Conservation (phyloP, 2,888 invertebrate genomes). For the Leucozona laternaria region DNA sequence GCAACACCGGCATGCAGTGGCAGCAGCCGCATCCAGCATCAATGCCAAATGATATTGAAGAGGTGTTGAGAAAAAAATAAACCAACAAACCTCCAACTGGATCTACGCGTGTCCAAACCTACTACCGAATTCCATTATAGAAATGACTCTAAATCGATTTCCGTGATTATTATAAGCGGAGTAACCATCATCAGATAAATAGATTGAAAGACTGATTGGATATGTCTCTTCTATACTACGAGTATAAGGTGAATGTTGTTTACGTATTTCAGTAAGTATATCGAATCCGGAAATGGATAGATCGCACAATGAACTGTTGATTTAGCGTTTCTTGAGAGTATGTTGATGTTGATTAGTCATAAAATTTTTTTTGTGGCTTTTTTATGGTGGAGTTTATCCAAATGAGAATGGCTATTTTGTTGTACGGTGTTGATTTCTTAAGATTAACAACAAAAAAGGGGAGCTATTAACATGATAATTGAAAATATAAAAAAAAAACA, state of each 20-base stretch:
- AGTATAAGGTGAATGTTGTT: constrained; percentile 11
- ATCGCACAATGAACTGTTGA: constrained; percentile 63
- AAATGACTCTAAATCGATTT: constrained; percentile 72
- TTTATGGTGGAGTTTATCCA: constrained; percentile 27
- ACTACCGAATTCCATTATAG: constrained; percentile 59
- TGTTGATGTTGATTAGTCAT: constrained; percentile 57
- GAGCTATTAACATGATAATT: constrained; percentile 23
- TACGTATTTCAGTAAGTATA: too few relatives aligned
- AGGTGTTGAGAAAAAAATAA: constrained; percentile 19
- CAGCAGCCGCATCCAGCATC: neutral
- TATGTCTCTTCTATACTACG: neutral
- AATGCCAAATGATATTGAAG: constrained; percentile 3
- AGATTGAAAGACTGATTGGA: constrained; percentile 43
- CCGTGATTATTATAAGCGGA: constrained; percentile 67
- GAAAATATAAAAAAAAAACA: constrained; percentile 2
- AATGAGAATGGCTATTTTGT: neutral
- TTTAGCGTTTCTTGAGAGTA: constrained; percentile 29
- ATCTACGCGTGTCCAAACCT: constrained; percentile 51
- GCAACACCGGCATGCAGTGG: neutral
- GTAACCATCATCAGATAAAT: constrained; percentile 48
- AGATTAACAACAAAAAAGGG: constrained; percentile 29
- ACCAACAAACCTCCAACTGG: constrained; percentile 42
- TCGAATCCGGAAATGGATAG: neutral
- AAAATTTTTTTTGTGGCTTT: constrained; percentile 23
- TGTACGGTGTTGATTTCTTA: constrained; percentile 33